These are phyloP conservation scores for Dromas ardeola DNA, from an alignment of 2,113 vertebrate genomes.

Conservation along the genomic window DNA sequence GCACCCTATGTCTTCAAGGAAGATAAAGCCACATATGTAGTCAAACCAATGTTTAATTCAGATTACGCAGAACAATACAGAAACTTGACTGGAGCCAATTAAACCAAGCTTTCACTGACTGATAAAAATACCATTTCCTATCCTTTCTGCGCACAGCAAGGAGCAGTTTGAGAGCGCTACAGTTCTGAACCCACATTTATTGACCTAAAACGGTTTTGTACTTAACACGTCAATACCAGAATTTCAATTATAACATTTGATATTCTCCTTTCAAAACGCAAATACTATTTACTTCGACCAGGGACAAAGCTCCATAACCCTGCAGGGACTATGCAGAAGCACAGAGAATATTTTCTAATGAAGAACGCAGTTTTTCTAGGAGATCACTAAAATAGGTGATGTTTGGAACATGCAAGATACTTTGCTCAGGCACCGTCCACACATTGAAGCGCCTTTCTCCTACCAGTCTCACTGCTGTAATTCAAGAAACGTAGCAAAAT, in stretches of 20 bases:
- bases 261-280: background rate
- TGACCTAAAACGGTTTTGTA: background rate
- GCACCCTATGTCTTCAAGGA: constrained; percentile 55
- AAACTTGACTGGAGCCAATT: constrained; percentile 57
- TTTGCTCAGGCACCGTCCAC: background rate
- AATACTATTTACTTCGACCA: background rate
- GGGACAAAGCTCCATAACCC: background rate
- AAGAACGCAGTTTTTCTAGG: background rate
- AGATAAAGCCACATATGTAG: constrained; percentile 56
- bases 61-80: constrained; percentile 50
- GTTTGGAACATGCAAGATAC: background rate
- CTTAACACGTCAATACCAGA: background rate
- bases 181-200: background rate
- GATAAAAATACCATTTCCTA: constrained; percentile 36
- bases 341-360: background rate
- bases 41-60: constrained; percentile 70
- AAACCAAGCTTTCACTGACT: constrained; percentile 50
- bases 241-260: background rate
- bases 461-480: background rate
- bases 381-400: background rate
- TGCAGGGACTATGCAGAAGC: background rate
- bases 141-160: background rate
- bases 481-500: background rate
- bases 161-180: background rate
- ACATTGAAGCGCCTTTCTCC: background rate